Percentiles rank a stretch among this genome's conserved stretches.
These are phyloP conservation scores for Julus scandinavius DNA, from an alignment of 2,888 invertebrate genomes.

Conservation along the genomic window DNA sequence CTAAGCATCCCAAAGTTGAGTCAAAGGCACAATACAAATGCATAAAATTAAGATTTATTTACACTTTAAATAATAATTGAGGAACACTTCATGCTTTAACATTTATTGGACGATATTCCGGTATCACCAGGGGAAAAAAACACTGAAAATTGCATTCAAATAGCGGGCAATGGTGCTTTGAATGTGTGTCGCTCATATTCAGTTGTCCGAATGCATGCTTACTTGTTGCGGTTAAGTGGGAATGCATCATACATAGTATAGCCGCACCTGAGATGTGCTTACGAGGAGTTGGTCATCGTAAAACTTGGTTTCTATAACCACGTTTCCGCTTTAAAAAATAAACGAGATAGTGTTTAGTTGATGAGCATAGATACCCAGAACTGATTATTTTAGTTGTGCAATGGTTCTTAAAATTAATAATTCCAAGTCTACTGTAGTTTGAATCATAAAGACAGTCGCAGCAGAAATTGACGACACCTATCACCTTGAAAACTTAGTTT, in stretches of 20 bases:
- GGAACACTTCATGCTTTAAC: background rate
- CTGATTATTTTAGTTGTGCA: too few species aligned
- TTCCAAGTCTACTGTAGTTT: too few species aligned
- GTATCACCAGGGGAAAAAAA: background rate
- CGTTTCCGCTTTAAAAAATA: constrained; percentile 82
- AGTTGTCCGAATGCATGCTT: background rate
- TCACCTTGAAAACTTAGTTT: too few species aligned
- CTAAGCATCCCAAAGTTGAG: background rate
- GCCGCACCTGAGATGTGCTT: constrained; percentile 91
- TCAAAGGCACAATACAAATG: constrained; percentile 37
- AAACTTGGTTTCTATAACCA: constrained; percentile 96
- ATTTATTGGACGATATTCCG: background rate
- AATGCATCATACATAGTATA: constrained; percentile 76
- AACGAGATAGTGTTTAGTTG: background rate
- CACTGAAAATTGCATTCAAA: background rate
- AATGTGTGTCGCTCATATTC: background rate
- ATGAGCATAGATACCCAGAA: too few species aligned
- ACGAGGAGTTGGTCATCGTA: constrained; percentile 94
- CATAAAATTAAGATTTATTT: constrained; percentile 52
- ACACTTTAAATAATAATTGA: background rate
- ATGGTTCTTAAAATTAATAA: too few species aligned
- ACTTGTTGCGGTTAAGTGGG: background rate
- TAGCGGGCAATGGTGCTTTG: background rate
- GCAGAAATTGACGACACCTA: too few species aligned
- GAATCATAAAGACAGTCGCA: too few species aligned